phyloP scores from a whole-genome alignment of 2,888 invertebrate genomes.

The Odontothrips loti region DNA sequence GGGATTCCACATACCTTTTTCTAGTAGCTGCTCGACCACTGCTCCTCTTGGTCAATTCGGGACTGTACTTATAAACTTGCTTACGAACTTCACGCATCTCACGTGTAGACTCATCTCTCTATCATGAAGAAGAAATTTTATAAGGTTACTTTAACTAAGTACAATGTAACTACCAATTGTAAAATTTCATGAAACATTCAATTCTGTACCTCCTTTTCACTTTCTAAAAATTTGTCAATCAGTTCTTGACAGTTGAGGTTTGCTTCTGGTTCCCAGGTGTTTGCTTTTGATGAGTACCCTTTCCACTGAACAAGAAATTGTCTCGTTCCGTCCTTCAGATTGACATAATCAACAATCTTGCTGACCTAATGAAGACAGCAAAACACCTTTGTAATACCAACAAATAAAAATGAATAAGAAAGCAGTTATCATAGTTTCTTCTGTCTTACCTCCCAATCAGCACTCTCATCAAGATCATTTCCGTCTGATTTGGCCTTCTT shows the following conservation, averaged over 20 bases:
- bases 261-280: slow-evolving; percentile 43
- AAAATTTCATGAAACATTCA: background rate
- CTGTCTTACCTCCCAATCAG: background rate
- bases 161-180: background rate
- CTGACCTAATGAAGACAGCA: background rate
- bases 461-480: background rate
- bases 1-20: background rate
- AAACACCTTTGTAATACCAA: too few species aligned
- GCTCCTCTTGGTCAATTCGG: background rate
- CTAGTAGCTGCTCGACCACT: background rate
- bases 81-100: background rate
- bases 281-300: slow-evolving; percentile 39
- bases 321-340: slow-evolving; percentile 37
- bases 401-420: background rate
- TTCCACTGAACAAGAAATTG: slow-evolving; percentile 43
- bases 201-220: background rate
- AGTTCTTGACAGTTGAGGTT: slow-evolving; percentile 41
- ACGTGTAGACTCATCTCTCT: background rate
- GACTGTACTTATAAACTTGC: background rate
- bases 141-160: background rate
- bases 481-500: background rate
- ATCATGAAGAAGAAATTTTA: background rate
- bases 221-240: slow-evolving; percentile 38
- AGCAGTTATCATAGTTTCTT: background rate
- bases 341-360: background rate